Base-by-base conservation (phyloP, 2,888 invertebrate genomes). In the Leptopilina syphax region DNA sequence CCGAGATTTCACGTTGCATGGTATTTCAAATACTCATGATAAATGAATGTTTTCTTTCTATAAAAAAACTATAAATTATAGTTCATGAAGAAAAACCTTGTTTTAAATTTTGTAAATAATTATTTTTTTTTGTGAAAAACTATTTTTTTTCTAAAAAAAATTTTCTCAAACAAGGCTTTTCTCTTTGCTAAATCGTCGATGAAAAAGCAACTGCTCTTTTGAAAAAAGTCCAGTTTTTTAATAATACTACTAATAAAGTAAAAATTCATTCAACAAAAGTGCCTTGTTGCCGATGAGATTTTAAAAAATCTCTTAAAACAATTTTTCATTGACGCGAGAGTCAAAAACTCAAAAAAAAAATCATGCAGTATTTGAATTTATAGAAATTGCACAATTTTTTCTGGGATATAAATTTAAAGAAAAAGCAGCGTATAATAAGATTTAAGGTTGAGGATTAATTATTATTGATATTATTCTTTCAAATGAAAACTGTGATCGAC, bases 401-500 rank as follows among this genome's bases (percentile, higher is more conserved):
- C 24, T 73, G 73, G 57, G 8, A 44, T 44, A 41, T 73, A 13
- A 73, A 70, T 73, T 73, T 50, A 44, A 44, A 7, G 7, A 50
- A 50, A 50, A 50, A 50, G 34, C 13, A n/a, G 13, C 34, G 34
- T 54, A 12, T 73, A 73, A n/a, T 24, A 41, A 10, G 34, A 34
- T 57, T 10, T n/a, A n/a, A 60, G 34, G 73, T 73, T 73, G 73
- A 54, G 70, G 54, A 57, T 60, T 57, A 34, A 57, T n/a, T 57
- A 8, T 10, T 44, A 44, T 44, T 44, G 44, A 44, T 44, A 44
- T 50, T 50, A 73, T 73, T 57, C 57, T 73, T 60, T 57, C n/a
- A 57, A 34, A 41, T 73, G 41, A 73, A 73, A 57, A 57, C 73
- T 73, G 73, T 73, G 73, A 73, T 73, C 73, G 73, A 73, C 73